These are phyloP conservation scores for Perca fluviatilis DNA, from an alignment of 2,113 vertebrate genomes.

Conservation along the genomic window DNA sequence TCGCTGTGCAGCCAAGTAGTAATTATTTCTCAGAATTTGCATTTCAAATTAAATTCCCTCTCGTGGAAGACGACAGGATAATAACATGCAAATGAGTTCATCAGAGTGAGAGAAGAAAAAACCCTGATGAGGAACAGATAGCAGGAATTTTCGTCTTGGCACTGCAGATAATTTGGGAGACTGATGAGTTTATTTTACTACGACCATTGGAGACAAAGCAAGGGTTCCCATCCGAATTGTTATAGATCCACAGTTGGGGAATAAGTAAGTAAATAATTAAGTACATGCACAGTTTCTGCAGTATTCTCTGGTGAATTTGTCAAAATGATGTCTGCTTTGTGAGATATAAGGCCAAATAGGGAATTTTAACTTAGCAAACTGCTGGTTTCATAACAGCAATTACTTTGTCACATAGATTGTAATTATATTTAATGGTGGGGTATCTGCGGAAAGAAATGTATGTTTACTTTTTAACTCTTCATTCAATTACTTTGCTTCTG, in stretches of 20 bases:
- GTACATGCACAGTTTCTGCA: background rate
- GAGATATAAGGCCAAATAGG: conserved; percentile 5
- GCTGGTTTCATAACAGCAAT: background rate
- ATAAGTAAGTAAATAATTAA: background rate
- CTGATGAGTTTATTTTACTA: conserved; percentile 60
- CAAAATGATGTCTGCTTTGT: background rate
- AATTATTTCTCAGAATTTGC: conserved; percentile 70
- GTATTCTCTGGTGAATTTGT: background rate
- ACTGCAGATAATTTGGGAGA: conserved; percentile 30
- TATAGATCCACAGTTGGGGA: background rate
- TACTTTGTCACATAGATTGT: background rate
- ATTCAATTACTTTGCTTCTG: background rate
- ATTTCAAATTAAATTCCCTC: conserved; percentile 66
- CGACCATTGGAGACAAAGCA: conserved; percentile 37
- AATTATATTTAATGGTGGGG: background rate
- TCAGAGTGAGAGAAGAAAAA: conserved; percentile 35
- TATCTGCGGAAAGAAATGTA: background rate
- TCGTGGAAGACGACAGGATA: conserved; percentile 49
- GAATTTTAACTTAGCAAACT: background rate
- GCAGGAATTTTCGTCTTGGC: conserved; percentile 27
- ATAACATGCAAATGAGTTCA: conserved; percentile 77
- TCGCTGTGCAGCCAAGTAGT: conserved; percentile 9
- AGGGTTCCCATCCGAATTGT: conserved; percentile 15
- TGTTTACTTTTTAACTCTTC: background rate
- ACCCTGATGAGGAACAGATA: conserved; percentile 63